Conservation (phyloP, 2,888 invertebrate genomes). For the Pimpla rufipes region DNA sequence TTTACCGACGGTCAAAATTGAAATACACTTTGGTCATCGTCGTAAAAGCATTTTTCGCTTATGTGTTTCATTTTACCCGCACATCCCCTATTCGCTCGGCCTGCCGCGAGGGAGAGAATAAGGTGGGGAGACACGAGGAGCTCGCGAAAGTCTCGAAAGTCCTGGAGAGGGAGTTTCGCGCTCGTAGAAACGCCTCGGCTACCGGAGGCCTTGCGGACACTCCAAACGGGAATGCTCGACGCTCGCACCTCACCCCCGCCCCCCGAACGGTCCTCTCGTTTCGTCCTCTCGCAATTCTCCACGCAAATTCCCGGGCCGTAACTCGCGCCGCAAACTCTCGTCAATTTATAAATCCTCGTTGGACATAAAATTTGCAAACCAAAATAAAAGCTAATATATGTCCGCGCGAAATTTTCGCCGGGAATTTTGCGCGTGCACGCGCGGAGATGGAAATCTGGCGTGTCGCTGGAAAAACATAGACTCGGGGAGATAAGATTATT, state of each 20-base stretch:
- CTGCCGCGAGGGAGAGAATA: no score
- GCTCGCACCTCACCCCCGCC: not conserved
- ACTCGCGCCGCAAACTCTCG: constrained; percentile 46
- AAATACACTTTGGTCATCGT: no score
- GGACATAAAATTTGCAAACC: constrained; percentile 47
- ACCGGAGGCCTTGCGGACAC: constrained; percentile 35
- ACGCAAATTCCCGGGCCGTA: constrained; percentile 31
- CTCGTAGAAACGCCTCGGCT: constrained; percentile 32
- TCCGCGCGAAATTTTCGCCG: not conserved
- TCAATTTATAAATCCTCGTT: constrained; percentile 45
- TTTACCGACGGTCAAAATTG: no score
- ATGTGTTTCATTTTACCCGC: no score
- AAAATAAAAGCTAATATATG: constrained; percentile 38
- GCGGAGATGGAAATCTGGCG: not conserved
- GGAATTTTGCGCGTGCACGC: not conserved
- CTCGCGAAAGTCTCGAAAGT: constrained; percentile 53
- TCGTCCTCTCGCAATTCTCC: constrained; percentile 25
- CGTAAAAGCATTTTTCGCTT: no score
- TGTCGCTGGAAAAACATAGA: not conserved
- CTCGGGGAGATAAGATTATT: no score
- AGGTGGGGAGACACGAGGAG: constrained; percentile 12
- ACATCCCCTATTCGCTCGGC: no score
- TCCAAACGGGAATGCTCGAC: constrained; percentile 26
- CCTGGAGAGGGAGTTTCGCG: constrained; percentile 38
- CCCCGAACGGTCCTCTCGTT: constrained; percentile 12